These are phyloP conservation scores for Anabas testudineus DNA, from an alignment of 2,797 vertebrate genomes.

Conservation along the genomic window DNA sequence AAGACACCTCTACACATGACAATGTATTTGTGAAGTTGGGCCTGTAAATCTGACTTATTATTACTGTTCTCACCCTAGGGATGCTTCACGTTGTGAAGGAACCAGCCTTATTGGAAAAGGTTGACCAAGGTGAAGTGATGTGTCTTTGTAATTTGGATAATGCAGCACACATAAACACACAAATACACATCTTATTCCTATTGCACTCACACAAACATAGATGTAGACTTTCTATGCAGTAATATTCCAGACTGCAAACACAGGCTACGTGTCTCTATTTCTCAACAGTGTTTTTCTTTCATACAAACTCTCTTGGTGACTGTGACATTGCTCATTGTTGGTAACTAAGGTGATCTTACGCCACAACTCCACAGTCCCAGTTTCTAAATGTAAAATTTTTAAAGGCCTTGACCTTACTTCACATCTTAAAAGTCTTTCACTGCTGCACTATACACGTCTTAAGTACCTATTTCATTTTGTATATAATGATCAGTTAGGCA, in stretches of 20 bases:
- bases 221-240: not conserved
- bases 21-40: slow-evolving; percentile 13
- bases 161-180: slow-evolving; percentile 6
- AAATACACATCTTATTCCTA: not conserved
- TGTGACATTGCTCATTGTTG: slow-evolving; percentile 11
- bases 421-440: slow-evolving; percentile 13
- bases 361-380: not conserved
- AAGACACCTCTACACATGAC: too few relatives aligned
- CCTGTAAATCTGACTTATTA: slow-evolving; percentile 36
- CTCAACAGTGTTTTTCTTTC: too few relatives aligned
- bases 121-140: slow-evolving; percentile 86
- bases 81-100: slow-evolving; percentile 87
- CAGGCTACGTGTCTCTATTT: slow-evolving; percentile 5
- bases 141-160: slow-evolving; percentile 21
- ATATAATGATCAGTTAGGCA: slow-evolving; percentile 12
- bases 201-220: not conserved
- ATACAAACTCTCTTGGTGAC: not conserved
- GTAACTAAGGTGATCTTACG: slow-evolving; percentile 24
- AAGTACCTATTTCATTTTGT: slow-evolving; percentile 9
- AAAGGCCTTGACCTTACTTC: slow-evolving; percentile 9
- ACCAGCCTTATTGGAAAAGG: slow-evolving; percentile 81
- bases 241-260: not conserved
- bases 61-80: slow-evolving; percentile 73
- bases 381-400: slow-evolving; percentile 14
- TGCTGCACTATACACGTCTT: slow-evolving; percentile 5